Evolutionary conservation across 2,113 vertebrate species (phyloP).

Genomic region (Callipepla squamata): DNA sequence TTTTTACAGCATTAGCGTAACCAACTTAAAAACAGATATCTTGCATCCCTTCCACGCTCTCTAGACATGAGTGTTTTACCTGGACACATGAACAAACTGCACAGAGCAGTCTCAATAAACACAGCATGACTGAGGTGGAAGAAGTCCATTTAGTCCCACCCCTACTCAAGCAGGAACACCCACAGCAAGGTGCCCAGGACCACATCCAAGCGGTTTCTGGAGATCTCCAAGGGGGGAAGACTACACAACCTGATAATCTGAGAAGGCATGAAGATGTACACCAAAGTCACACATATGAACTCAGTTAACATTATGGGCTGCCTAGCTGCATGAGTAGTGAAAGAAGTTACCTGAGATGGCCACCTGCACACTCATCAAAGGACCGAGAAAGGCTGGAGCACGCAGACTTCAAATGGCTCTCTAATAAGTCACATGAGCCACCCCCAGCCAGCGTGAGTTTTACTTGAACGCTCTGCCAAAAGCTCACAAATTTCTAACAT

Average conservation of each 20-base stretch:
- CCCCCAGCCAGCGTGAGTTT: background rate
- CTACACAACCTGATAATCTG: background rate
- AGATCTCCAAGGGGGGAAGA: background rate
- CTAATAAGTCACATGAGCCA: background rate
- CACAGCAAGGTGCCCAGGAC: background rate
- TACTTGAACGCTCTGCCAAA: conserved; percentile 12
- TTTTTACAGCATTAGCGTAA: background rate
- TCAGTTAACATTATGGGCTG: background rate
- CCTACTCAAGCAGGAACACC: background rate
- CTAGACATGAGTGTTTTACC: background rate
- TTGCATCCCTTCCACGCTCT: background rate
- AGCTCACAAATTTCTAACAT: background rate
- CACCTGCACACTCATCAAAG: background rate
- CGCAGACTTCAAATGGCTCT: background rate
- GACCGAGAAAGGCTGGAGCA: background rate
- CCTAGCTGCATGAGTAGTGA: rapidly evolving
- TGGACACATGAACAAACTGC: background rate
- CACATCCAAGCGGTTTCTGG: background rate
- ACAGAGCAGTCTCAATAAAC: background rate
- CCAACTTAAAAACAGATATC: background rate
- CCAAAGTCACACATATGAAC: background rate
- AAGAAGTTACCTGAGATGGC: background rate
- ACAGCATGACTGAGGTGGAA: background rate
- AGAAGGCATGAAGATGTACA: background rate
- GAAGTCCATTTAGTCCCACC: background rate